A percentile compares a stretch with the other conserved stretches of the same genome.
Evolutionary conservation across 2,888 invertebrate species (phyloP).

Genomic region (Ametastegia equiseti): DNA sequence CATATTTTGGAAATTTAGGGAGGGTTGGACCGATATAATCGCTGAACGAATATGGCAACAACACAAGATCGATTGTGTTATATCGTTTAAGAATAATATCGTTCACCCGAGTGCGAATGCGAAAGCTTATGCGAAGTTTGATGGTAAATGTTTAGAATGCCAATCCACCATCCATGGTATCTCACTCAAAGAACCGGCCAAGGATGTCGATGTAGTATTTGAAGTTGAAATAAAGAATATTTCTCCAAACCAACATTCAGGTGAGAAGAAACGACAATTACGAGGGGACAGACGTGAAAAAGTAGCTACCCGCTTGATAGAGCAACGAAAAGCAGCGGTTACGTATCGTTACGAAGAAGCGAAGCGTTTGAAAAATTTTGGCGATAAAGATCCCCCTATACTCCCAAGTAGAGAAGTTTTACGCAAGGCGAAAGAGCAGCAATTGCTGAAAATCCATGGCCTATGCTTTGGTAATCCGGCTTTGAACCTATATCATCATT

Average conservation of each 20-base stretch:
- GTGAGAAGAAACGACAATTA: constrained; percentile 18
- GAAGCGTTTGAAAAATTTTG: not conserved
- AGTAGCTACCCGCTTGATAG: constrained; percentile 1
- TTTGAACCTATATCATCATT: constrained; percentile 27
- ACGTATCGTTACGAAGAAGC: constrained; percentile 31
- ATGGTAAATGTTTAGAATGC: constrained; percentile 47
- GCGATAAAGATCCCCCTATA: constrained; percentile 22
- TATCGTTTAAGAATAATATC: constrained; percentile 49
- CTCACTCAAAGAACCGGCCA: constrained; percentile 45
- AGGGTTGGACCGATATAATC: constrained; percentile 50
- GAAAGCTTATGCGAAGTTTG: constrained; percentile 26
- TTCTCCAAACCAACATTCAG: not conserved
- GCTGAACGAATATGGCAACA: constrained; percentile 50
- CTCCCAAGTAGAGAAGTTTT: constrained; percentile 46
- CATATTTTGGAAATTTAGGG: constrained; percentile 50
- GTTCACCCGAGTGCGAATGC: constrained; percentile 37
- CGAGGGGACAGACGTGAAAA: not conserved
- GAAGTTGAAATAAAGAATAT: constrained; percentile 22
- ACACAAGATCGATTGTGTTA: constrained; percentile 47
- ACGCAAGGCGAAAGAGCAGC: constrained; percentile 33
- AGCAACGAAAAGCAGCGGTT: constrained; percentile 6
- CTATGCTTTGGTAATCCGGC: constrained; percentile 29
- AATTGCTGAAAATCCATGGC: constrained; percentile 11
- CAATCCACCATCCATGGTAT: constrained; percentile 32
- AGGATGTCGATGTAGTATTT: constrained; percentile 46